Evolutionary conservation across 2,113 vertebrate species (phyloP).

Genomic region (Mus musculus): DNA sequence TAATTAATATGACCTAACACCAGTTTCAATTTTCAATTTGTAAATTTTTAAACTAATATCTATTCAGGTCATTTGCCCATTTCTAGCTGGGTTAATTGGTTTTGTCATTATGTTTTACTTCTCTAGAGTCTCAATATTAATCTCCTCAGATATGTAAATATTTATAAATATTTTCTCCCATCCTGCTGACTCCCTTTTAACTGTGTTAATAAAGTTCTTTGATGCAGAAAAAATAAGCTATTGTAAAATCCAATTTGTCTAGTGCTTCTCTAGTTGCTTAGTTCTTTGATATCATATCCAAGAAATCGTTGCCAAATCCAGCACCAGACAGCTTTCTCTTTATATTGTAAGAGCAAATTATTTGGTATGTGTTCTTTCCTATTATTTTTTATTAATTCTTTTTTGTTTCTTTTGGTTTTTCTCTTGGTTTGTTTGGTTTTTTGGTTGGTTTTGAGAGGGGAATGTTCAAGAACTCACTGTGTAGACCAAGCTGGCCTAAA

Average conservation of each 20-base stretch:
- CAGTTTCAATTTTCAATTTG: not conserved
- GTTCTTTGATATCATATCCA: not conserved
- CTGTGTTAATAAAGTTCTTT: not conserved
- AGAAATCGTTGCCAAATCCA: not conserved
- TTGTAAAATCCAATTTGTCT: not conserved
- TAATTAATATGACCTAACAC: not conserved
- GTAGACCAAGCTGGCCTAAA: not conserved
- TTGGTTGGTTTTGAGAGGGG: not conserved
- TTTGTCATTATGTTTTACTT: not conserved
- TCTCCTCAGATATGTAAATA: not conserved
- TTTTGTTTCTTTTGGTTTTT: not conserved
- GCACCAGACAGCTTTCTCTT: not conserved
- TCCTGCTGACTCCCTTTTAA: not conserved
- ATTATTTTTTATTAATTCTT: not conserved
- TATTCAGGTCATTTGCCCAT: not conserved
- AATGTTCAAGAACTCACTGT: not conserved
- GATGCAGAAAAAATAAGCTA: not conserved
- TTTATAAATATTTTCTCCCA: not conserved
- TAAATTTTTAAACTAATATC: not conserved
- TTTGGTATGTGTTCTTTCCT: not conserved
- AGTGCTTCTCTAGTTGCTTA: not conserved
- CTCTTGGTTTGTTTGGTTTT: not conserved
- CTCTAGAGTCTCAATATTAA: not conserved
- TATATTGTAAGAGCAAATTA: not conserved
- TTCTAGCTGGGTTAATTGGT: not conserved